Percentiles rank a stretch among this genome's conserved stretches.
phyloP scores from a whole-genome alignment of 2,113 vertebrate genomes.

The Dolichotis patagonum region DNA sequence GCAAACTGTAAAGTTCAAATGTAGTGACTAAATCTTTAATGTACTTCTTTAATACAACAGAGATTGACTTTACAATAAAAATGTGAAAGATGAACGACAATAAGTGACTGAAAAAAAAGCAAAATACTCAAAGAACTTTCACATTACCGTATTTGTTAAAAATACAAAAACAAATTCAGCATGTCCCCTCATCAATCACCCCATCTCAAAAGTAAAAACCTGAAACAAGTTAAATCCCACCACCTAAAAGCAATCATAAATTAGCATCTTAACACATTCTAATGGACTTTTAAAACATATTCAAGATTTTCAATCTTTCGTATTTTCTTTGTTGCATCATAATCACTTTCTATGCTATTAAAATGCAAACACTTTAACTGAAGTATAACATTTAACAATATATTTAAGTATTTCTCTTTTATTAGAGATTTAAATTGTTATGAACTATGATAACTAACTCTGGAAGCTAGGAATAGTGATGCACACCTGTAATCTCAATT shows the following conservation, averaged over 20 bases:
- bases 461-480: not conserved
- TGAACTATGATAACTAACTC: conserved; percentile 4
- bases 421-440: not conserved
- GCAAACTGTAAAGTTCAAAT: conserved; percentile 8
- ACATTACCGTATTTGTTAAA: conserved; percentile 46
- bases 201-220: conserved; percentile 32
- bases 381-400: not conserved
- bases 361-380: conserved; percentile 14
- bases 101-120: conserved; percentile 7
- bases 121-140: conserved; percentile 16
- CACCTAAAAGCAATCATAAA: conserved; percentile 39
- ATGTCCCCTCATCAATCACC: not conserved
- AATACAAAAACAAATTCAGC: not conserved
- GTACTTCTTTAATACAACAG: not conserved
- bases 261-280: not conserved
- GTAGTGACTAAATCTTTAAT: not conserved
- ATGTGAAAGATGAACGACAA: not conserved
- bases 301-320: conserved; percentile 10
- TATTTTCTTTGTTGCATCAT: not conserved
- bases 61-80: conserved; percentile 30
- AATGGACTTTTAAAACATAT: not conserved
- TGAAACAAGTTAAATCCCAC: not conserved
- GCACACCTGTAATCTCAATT: not conserved
- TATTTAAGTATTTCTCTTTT: not conserved
- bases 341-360: not conserved